Percentiles rank a stretch among this genome's conserved stretches.
phyloP scores from a whole-genome alignment of 2,113 vertebrate species.

The Protobothrops mucrosquamatus region DNA sequence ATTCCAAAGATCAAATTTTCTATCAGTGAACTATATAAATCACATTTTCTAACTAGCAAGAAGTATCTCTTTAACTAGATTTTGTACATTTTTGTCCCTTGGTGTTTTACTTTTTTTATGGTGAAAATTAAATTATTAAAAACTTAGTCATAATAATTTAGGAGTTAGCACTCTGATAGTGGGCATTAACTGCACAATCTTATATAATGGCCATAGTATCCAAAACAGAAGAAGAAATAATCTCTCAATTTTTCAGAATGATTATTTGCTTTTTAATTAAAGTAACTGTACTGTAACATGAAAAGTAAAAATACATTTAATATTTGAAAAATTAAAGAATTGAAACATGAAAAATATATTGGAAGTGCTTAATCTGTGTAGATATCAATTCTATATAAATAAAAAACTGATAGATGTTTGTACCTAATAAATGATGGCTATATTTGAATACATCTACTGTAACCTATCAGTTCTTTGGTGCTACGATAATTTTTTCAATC shows the following conservation, averaged over 20 bases:
- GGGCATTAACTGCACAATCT: background rate
- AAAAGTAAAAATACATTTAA: background rate
- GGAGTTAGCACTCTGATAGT: background rate
- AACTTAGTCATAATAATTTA: background rate
- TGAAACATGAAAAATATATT: background rate
- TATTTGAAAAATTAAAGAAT: background rate
- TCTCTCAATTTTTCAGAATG: background rate
- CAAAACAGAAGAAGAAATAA: background rate
- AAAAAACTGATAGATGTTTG: background rate
- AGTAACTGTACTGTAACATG: background rate
- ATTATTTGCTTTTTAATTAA: background rate
- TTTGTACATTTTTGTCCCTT: background rate
- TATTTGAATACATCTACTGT: background rate
- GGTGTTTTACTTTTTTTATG: background rate
- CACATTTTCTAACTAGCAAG: background rate
- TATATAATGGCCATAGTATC: background rate
- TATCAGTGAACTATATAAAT: background rate
- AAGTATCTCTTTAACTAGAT: constrained; percentile 24
- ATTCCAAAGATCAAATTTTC: constrained; percentile 2
- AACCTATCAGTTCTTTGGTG: background rate
- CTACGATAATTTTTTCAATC: background rate
- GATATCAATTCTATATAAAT: background rate
- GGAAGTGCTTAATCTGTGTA: background rate
- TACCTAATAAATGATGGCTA: background rate
- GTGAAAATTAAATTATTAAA: background rate